Percentiles rank a stretch among this genome's conserved stretches.
These are phyloP conservation scores for Drosophila nr. fundita DNA, from an alignment of 2,888 invertebrate species.

Conservation along the genomic window DNA sequence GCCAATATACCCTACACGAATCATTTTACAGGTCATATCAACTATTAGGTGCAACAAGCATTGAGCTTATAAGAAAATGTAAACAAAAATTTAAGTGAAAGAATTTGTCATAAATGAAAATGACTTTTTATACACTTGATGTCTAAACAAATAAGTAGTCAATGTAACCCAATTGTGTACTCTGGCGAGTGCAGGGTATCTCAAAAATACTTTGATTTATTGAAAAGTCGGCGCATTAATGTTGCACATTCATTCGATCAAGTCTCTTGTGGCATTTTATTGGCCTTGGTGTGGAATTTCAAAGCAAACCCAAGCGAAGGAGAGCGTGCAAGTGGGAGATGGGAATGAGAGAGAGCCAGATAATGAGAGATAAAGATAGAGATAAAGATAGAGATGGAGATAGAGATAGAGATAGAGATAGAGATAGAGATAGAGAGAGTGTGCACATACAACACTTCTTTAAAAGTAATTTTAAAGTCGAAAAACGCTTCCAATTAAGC, in stretches of 20 bases:
- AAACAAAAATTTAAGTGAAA: too few species aligned
- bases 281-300: not conserved
- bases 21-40: not conserved
- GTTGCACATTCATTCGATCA: slow-evolving; percentile 14
- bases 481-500: slow-evolving; percentile 8
- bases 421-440: not conserved
- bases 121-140: not conserved
- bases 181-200: not conserved
- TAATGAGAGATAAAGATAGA: not conserved
- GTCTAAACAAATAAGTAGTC: not conserved
- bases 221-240: slow-evolving; percentile 37
- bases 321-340: not conserved
- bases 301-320: not conserved
- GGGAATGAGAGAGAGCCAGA: not conserved
- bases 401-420: too few species aligned
- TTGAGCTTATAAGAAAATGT: not conserved
- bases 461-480: slow-evolving; percentile 1
- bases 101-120: not conserved
- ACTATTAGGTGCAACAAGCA: not conserved
- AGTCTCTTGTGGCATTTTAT: not conserved
- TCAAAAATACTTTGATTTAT: slow-evolving; percentile 27
- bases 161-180: not conserved
- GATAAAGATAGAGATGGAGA: not conserved
- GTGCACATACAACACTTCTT: not conserved
- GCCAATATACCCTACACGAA: not conserved